Conservation (phyloP, 53 echinoderm and acorn worm species). For the Temnopleurus reevesii region DNA sequence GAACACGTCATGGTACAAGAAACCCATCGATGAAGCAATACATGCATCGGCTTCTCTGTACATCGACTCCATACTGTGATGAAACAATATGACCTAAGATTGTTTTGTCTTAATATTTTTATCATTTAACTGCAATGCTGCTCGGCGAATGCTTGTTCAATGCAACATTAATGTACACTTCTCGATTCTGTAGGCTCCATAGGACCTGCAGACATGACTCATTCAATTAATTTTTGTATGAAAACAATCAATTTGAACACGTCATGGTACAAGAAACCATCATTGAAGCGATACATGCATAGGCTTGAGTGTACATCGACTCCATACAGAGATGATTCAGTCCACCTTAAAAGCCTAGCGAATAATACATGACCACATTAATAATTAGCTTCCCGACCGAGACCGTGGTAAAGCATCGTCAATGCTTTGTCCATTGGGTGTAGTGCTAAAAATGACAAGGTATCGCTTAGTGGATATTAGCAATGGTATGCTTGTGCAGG, state of each 20-base stretch:
- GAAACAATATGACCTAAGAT: too few relatives aligned
- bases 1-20: too few relatives aligned
- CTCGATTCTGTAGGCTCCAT: too few relatives aligned
- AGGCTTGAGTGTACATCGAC: background rate
- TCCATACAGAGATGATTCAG: background rate
- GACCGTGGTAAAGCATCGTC: background rate
- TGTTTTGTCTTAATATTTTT: too few relatives aligned
- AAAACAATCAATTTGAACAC: background rate
- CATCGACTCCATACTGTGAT: background rate
- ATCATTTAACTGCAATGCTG: too few relatives aligned
- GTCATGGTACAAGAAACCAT: too few relatives aligned
- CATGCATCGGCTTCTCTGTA: too few relatives aligned
- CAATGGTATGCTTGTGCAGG: background rate
- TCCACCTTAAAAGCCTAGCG: background rate
- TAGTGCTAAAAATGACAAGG: background rate
- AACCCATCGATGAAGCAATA: background rate
- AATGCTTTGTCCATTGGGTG: background rate
- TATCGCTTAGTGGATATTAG: background rate
- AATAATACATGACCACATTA: conserved; percentile 19
- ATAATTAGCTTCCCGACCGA: conserved; percentile 4
- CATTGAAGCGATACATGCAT: background rate
- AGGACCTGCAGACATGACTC: too few relatives aligned
- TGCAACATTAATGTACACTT: too few relatives aligned
- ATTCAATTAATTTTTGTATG: too few relatives aligned
- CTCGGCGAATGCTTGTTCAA: too few relatives aligned